A percentile compares a stretch with the other conserved stretches of the same genome.
Evolutionary conservation across 2,888 invertebrate genomes (phyloP).

Genomic region (Andrena hattorfiana): DNA sequence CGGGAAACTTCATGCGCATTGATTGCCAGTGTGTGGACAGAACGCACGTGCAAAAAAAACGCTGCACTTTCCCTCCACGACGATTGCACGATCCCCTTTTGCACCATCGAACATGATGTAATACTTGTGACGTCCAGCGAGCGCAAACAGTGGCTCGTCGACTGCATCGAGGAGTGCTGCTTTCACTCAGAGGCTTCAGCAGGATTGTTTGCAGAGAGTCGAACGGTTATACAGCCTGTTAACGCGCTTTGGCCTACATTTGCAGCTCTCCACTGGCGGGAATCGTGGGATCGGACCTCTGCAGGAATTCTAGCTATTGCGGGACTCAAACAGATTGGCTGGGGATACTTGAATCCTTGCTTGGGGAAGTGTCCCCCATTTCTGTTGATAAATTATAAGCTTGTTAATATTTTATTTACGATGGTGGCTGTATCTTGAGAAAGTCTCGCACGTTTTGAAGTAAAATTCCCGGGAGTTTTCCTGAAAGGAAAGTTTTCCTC

Average conservation of each 20-base stretch:
- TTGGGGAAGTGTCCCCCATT: too few species aligned
- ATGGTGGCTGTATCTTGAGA: too few species aligned
- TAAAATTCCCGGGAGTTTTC: too few species aligned
- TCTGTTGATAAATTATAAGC: too few species aligned
- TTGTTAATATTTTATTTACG: too few species aligned
- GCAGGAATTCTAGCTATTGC: too few species aligned
- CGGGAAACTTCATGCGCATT: background rate
- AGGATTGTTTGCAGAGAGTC: background rate
- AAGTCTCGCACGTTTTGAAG: too few species aligned
- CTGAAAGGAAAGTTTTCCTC: too few species aligned
- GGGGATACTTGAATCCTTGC: too few species aligned
- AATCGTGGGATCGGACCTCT: too few species aligned
- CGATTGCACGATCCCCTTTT: conserved; percentile 33
- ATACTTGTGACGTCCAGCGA: conserved; percentile 18
- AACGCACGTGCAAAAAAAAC: background rate
- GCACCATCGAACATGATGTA: conserved; percentile 19
- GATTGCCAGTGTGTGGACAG: background rate
- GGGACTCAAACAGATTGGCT: too few species aligned
- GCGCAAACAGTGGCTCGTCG: conserved; percentile 4
- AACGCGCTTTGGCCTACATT: background rate
- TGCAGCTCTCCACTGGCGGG: background rate
- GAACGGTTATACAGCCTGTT: background rate
- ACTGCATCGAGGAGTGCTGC: conserved; percentile 1
- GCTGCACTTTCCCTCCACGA: conserved; percentile 38
- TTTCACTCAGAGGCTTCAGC: conserved; percentile 32